Base-by-base conservation (phyloP, 1,140 invertebrate genomes). In the Drosophila asahinai region DNA sequence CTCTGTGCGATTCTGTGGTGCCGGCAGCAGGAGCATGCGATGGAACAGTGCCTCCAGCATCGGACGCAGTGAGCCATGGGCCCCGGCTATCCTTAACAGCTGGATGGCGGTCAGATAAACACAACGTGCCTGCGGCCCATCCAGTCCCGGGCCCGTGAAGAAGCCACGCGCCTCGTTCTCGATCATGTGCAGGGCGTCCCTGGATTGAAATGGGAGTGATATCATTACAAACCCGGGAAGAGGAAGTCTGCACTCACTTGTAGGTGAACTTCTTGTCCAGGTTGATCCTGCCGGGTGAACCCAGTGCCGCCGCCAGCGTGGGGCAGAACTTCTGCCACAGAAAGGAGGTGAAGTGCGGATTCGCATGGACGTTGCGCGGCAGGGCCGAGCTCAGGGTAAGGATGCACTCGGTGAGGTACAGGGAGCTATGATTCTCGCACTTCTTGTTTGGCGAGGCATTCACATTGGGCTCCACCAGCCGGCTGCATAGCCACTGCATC, bases 261-360 rank as follows among this genome's bases (percentile, higher is more conserved):
- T 93, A 93, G 19, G 92, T 93, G 25, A 93, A 93, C 72, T 93
- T 93, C 45, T 93, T 93, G 63, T 93, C 92, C 80, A 93, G 64
- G 59, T 93, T 93, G 11, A 93, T 84, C 77, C 94, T 92, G 2
- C 94, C 94, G 2, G 97, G 97, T 19, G 96, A 96, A 1, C 97
- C 97, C 2, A 99, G 94, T 60, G 98, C 96, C 0, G 97, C 96
- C 52, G 98, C 97, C 63, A 99, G 93, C 4, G 96, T 96, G 0
- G 98, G 98, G 87, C 97, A 98, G 79, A 99, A 96, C 81, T 97
- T 96, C 92, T 98, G 97, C 98, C 98, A 98, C 0, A 97, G 93
- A 80, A 97, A 97, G 4, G 96, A 97, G 11, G 96, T 97, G 77
- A 97, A 97, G 86, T 97, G 97, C 11, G 95, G 94, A 92, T 97